A percentile compares a stretch with the other conserved stretches of the same genome.
phyloP scores from a whole-genome alignment of 2,888 invertebrate genomes.

The Eupithecia tripunctaria region DNA sequence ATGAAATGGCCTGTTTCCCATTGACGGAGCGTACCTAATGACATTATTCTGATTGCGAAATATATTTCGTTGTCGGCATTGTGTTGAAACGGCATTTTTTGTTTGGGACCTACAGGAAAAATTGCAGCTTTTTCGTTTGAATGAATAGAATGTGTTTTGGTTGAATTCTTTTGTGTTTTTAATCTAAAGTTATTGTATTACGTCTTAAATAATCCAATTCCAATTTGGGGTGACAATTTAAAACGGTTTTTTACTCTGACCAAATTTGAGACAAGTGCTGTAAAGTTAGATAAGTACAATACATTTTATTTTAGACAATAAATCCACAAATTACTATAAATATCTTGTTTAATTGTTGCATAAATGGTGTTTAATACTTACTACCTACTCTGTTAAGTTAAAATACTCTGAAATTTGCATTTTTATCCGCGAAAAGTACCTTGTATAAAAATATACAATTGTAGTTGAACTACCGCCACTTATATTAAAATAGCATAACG shows the following conservation, averaged over 20 bases:
- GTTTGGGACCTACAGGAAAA: not conserved
- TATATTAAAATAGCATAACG: not conserved
- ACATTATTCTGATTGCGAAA: slow-evolving; percentile 49
- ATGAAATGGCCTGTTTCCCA: slow-evolving; percentile 55
- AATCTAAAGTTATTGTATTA: not conserved
- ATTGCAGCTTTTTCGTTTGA: not conserved
- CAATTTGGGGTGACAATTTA: not conserved
- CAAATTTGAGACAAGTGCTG: not conserved
- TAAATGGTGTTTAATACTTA: not conserved
- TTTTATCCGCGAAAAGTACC: not conserved
- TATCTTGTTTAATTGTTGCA: not conserved
- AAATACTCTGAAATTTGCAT: not conserved
- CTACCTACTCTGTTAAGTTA: not conserved
- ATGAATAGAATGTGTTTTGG: not conserved
- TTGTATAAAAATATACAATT: not conserved
- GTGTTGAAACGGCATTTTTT: slow-evolving; percentile 12
- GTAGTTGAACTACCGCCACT: not conserved
- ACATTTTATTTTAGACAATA: too few species aligned
- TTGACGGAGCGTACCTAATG: slow-evolving; percentile 38
- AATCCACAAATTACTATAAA: not conserved
- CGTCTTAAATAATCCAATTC: not conserved
- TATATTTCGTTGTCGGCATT: slow-evolving; percentile 34
- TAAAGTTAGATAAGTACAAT: not conserved
- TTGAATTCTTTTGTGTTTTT: slow-evolving; percentile 1
- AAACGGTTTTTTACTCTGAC: not conserved